These are phyloP conservation scores for Hyla sarda DNA, from an alignment of 2,113 vertebrate genomes.

Conservation along the genomic window DNA sequence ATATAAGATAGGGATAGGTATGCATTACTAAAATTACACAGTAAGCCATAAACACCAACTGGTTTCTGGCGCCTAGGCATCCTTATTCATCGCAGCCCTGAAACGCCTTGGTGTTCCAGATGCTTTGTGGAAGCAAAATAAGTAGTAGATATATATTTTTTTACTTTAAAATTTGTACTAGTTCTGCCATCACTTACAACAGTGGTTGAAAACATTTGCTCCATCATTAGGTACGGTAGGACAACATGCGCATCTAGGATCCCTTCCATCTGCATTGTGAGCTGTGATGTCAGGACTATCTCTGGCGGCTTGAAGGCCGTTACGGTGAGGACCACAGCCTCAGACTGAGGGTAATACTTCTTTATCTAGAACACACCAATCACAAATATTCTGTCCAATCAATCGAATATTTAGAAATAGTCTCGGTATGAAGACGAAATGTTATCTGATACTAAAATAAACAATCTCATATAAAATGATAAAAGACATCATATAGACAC, in stretches of 20 bases:
- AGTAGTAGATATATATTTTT: too few relatives aligned
- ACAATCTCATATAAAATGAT: neutral
- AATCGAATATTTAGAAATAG: neutral
- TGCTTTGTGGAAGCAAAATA: too few relatives aligned
- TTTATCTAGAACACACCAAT: constrained; percentile 9
- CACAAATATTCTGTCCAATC: neutral
- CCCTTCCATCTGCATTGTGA: constrained; percentile 20
- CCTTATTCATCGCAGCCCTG: too few relatives aligned
- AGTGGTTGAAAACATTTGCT: neutral
- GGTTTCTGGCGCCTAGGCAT: too few relatives aligned
- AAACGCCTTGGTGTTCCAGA: too few relatives aligned
- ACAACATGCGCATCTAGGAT: neutral
- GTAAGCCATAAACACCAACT: too few relatives aligned
- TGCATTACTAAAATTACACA: too few relatives aligned
- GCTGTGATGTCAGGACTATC: constrained; percentile 5
- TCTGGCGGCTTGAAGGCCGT: constrained; percentile 10
- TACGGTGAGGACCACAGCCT: neutral
- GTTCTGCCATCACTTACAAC: neutral
- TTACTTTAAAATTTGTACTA: too few relatives aligned
- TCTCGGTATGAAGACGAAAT: neutral
- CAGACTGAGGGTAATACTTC: neutral
- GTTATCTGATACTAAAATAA: neutral
- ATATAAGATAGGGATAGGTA: too few relatives aligned
- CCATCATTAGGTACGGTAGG: neutral
- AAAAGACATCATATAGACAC: too few relatives aligned